phyloP scores from a whole-genome alignment of 2,113 vertebrate species.

The Nothobranchius kuhntae region DNA sequence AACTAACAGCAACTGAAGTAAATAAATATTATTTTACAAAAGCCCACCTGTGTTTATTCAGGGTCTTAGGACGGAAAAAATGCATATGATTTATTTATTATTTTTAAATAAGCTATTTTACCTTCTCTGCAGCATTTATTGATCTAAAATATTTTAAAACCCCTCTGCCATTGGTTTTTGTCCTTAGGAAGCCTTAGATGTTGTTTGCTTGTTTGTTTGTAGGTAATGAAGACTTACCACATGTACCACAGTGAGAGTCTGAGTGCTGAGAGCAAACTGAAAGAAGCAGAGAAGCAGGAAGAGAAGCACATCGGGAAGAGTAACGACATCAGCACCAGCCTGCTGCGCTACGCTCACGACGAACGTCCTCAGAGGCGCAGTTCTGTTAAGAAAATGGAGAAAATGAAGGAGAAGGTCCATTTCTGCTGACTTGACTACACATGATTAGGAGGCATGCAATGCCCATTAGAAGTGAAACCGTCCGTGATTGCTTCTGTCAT shows the following conservation, averaged over 20 bases:
- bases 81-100: too few relatives aligned
- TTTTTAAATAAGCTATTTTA: too few relatives aligned
- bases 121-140: too few relatives aligned
- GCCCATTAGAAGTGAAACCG: not conserved
- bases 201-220: slow-evolving; percentile 15
- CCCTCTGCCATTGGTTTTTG: too few relatives aligned
- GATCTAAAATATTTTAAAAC: too few relatives aligned
- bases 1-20: too few relatives aligned
- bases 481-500: slow-evolving; percentile 6
- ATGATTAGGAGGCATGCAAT: not conserved
- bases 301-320: slow-evolving; percentile 95
- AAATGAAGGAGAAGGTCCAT: slow-evolving; percentile 83
- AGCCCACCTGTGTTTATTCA: too few relatives aligned
- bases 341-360: slow-evolving; percentile 90
- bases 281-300: slow-evolving; percentile 97
- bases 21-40: too few relatives aligned
- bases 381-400: slow-evolving; percentile 94
- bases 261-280: slow-evolving; percentile 95
- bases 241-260: slow-evolving; percentile 98
- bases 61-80: too few relatives aligned
- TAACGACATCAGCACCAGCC: slow-evolving; percentile 86
- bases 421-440: not conserved
- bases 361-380: slow-evolving; percentile 93
- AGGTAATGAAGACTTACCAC: slow-evolving; percentile 99
- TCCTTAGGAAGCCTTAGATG: too few relatives aligned